Conservation (phyloP, 2,797 vertebrate genomes). For the Carapus acus region DNA sequence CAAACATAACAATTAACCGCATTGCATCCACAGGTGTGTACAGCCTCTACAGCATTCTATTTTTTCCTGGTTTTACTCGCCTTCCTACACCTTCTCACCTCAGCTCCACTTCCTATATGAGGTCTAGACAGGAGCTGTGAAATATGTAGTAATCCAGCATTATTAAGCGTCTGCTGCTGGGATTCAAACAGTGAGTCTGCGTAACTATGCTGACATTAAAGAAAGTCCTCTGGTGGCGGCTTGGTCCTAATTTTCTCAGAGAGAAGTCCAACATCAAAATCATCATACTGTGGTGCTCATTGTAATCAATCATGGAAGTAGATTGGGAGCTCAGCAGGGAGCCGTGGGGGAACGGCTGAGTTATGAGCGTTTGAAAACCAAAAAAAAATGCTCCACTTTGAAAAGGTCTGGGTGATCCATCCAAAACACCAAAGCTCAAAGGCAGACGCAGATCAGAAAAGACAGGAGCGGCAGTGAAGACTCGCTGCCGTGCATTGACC, state of each 20-base stretch:
- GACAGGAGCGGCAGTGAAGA: conserved; percentile 1
- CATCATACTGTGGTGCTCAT: background rate
- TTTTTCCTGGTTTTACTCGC: too few species aligned
- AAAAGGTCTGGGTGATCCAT: conserved; percentile 52
- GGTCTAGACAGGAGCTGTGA: too few species aligned
- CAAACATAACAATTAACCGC: too few species aligned
- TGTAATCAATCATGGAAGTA: conserved; percentile 2
- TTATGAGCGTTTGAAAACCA: conserved; percentile 42
- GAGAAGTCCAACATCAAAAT: background rate
- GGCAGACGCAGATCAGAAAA: conserved; percentile 1
- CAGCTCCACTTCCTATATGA: background rate
- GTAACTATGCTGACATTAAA: background rate
- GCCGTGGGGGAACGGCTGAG: conserved; percentile 20
- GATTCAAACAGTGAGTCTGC: too few species aligned
- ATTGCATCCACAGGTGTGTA: too few species aligned
- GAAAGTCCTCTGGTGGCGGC: background rate
- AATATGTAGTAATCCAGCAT: background rate
- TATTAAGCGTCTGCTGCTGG: too few species aligned
- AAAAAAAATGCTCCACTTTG: conserved; percentile 69
- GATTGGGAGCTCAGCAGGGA: background rate
- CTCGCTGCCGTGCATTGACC: conserved; percentile 40
- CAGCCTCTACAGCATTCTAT: too few species aligned
- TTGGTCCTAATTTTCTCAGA: background rate
- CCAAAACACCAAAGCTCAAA: background rate
- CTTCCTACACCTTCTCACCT: background rate